Conservation (phyloP, 37 sponge, comb jelly and placozoan genomes). For the Oopsacas minuta region DNA sequence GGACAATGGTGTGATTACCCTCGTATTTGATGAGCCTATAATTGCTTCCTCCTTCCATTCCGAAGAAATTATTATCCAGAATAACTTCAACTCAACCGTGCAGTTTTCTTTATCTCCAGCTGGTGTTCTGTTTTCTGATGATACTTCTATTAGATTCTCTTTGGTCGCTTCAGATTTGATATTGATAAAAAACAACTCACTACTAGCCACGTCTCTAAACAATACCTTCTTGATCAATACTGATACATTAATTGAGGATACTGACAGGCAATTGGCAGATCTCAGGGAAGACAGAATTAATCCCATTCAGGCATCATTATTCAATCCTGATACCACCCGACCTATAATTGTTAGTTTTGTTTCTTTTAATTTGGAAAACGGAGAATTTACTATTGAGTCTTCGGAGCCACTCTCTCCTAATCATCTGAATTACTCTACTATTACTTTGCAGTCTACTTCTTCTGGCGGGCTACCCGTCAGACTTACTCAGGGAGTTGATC, state of each 20-base stretch:
- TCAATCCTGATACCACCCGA: slow-evolving; percentile 45
- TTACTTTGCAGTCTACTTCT: slow-evolving; percentile 32
- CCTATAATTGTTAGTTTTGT: slow-evolving; percentile 38
- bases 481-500: background rate
- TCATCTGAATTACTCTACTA: slow-evolving; percentile 39
- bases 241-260: slow-evolving; percentile 32
- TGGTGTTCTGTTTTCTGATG: slow-evolving; percentile 18
- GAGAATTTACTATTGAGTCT: slow-evolving; percentile 37
- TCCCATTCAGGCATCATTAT: slow-evolving; percentile 6
- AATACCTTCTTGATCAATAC: slow-evolving; percentile 52
- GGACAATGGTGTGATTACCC: slow-evolving; percentile 30
- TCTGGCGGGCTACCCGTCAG: background rate
- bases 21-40: slow-evolving; percentile 63
- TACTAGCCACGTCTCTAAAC: slow-evolving; percentile 46
- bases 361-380: slow-evolving; percentile 38
- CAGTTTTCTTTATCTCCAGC: background rate
- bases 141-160: slow-evolving; percentile 46
- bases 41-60: slow-evolving; percentile 62
- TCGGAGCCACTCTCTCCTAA: slow-evolving; percentile 62
- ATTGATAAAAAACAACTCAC: slow-evolving; percentile 42
- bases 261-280: slow-evolving; percentile 31
- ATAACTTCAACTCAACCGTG: background rate
- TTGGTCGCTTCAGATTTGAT: slow-evolving; percentile 44
- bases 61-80: background rate
- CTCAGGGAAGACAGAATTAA: background rate